Evolutionary conservation across 1,140 invertebrate genomes (phyloP).

Genomic region (Sweltsa coloradensis): DNA sequence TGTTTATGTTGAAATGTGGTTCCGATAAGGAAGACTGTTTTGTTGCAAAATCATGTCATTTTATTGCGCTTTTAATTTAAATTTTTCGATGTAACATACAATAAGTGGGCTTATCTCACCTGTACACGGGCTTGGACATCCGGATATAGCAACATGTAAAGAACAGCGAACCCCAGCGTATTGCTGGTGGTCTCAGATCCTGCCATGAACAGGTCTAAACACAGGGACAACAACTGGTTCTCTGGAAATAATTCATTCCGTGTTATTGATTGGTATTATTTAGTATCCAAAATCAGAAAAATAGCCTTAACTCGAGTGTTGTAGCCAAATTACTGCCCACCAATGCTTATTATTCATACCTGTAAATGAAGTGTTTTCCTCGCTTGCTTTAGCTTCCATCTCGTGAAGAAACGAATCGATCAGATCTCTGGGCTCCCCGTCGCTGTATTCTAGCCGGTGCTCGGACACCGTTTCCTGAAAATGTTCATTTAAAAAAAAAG

Average conservation of each 20-base stretch:
- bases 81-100: neutral
- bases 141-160: conserved; percentile 48
- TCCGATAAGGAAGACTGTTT: neutral
- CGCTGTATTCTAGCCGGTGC: conserved; percentile 38
- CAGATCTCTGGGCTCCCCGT: conserved; percentile 44
- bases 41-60: neutral
- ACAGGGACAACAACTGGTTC: conserved; percentile 49
- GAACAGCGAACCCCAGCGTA: conserved; percentile 45
- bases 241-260: conserved; percentile 28
- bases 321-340: neutral
- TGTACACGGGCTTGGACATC: conserved; percentile 45
- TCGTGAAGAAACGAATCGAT: conserved; percentile 65
- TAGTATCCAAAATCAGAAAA: conserved; percentile 13
- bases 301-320: neutral
- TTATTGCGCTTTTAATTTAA: neutral
- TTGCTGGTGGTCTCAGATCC: conserved; percentile 58
- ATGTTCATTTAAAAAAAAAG: conserved; percentile 15
- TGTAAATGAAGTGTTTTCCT: conserved; percentile 38
- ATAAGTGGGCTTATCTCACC: neutral
- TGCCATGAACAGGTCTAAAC: conserved; percentile 56
- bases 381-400: conserved; percentile 35
- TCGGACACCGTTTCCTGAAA: conserved; percentile 43
- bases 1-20: neutral
- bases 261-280: neutral
- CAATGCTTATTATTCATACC: conserved; percentile 28